A percentile compares a stretch with the other conserved stretches of the same genome.
Evolutionary conservation across 2,888 invertebrate species (phyloP).

Genomic region (Lomographa bimaculata): DNA sequence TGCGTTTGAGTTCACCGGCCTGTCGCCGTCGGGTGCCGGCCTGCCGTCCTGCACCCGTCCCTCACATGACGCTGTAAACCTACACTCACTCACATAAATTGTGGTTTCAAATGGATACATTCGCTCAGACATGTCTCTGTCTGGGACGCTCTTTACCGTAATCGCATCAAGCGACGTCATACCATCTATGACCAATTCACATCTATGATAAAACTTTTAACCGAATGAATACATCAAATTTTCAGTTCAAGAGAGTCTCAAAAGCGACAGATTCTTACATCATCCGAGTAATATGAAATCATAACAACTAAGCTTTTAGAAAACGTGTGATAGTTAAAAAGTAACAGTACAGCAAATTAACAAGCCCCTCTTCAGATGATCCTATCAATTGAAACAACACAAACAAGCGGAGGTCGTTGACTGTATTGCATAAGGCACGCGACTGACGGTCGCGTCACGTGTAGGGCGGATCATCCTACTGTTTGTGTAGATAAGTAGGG

Average conservation of each 20-base stretch:
- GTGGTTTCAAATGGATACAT: slow-evolving; percentile 63
- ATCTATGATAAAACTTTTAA: slow-evolving; percentile 18
- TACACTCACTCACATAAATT: slow-evolving; percentile 63
- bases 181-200: slow-evolving; percentile 10
- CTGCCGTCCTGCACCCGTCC: slow-evolving; percentile 50
- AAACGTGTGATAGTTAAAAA: slow-evolving; percentile 46
- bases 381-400: slow-evolving; percentile 52
- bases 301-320: slow-evolving; percentile 47
- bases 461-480: slow-evolving; percentile 62
- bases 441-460: slow-evolving; percentile 51
- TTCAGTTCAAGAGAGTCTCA: slow-evolving; percentile 18
- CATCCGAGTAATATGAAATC: slow-evolving; percentile 31
- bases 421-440: slow-evolving; percentile 69
- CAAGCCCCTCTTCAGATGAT: slow-evolving; percentile 50
- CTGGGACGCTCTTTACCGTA: slow-evolving; percentile 33
- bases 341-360: slow-evolving; percentile 45
- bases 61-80: slow-evolving; percentile 57
- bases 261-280: slow-evolving; percentile 29
- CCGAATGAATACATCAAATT: slow-evolving; percentile 12
- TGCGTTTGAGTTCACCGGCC: slow-evolving; percentile 65
- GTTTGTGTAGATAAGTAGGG: slow-evolving; percentile 65
- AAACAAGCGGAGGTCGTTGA: slow-evolving; percentile 67
- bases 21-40: slow-evolving; percentile 23
- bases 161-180: slow-evolving; percentile 24
- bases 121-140: slow-evolving; percentile 39